Percentiles rank a stretch among this genome's conserved stretches.
These are phyloP conservation scores for Melangyna quadrimaculata DNA, from an alignment of 2,888 invertebrate genomes.

Conservation along the genomic window DNA sequence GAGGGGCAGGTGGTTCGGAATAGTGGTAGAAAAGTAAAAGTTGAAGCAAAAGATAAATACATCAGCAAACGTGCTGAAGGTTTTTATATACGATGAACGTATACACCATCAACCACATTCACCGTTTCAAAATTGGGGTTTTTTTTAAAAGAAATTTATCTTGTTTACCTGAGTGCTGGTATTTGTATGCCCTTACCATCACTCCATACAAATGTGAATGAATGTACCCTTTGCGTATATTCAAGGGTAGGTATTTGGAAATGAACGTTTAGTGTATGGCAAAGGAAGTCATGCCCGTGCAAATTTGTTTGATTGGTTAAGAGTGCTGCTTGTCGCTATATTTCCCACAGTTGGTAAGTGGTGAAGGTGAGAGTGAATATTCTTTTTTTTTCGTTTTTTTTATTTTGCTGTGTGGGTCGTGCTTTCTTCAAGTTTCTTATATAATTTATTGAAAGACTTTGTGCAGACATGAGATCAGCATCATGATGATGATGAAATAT, in stretches of 20 bases:
- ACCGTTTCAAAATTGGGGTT: constrained; percentile 6
- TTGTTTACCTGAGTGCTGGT: constrained; percentile 8
- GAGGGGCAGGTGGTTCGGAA: no score
- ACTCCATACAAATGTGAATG: neutral
- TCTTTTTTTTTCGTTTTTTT: neutral
- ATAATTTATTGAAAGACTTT: constrained; percentile 21
- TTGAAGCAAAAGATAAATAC: constrained; percentile 19
- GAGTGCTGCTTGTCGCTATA: neutral
- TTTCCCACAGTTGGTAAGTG: neutral
- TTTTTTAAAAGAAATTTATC: constrained; percentile 32
- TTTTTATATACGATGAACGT: constrained; percentile 9
- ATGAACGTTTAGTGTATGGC: constrained; percentile 20
- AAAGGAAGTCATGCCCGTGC: constrained; percentile 26
- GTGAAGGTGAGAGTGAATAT: constrained; percentile 21
- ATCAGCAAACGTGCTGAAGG: constrained; percentile 48
- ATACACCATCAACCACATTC: neutral
- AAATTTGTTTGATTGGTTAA: constrained; percentile 61
- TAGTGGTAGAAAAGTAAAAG: neutral
- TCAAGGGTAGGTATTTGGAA: neutral
- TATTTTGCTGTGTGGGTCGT: neutral
- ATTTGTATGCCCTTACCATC: neutral
- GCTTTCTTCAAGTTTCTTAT: neutral
- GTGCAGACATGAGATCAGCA: neutral
- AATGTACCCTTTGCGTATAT: neutral
- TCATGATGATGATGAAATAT: constrained; percentile 34